These are phyloP conservation scores for Microcebus jonahi DNA, from an alignment of 2,113 vertebrate genomes.

Conservation along the genomic window DNA sequence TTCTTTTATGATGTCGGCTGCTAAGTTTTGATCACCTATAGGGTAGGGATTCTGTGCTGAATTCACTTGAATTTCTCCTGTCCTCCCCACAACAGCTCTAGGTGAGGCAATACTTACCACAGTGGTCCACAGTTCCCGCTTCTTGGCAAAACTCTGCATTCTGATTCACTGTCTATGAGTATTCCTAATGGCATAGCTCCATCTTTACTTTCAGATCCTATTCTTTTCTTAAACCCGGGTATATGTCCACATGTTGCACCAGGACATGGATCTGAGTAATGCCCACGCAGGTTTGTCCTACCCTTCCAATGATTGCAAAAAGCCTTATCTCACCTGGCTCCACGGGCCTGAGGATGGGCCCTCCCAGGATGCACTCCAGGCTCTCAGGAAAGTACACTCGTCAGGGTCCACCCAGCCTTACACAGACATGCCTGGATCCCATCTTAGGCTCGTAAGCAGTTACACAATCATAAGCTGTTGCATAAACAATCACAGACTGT, in stretches of 20 bases:
- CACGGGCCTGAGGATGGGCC: rapidly evolving
- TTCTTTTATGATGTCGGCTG: not conserved
- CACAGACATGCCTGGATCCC: slow-evolving; percentile 13
- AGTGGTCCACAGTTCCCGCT: not conserved
- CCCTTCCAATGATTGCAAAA: not conserved
- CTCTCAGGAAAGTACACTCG: not conserved
- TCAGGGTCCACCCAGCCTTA: not conserved
- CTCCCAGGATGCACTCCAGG: not conserved
- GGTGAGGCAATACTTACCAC: not conserved
- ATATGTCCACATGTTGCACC: no score
- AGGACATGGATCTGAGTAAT: not conserved
- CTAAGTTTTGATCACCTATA: not conserved
- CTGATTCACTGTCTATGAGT: not conserved
- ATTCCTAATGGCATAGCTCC: not conserved
- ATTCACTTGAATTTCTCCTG: not conserved
- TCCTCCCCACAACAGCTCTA: not conserved
- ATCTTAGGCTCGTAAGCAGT: slow-evolving; percentile 24
- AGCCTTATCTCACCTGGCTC: not conserved
- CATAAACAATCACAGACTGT: slow-evolving; percentile 42
- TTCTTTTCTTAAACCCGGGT: not conserved
- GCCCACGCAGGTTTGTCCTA: not conserved
- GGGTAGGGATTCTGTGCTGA: not conserved
- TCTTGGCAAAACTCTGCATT: not conserved
- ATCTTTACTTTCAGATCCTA: not conserved
- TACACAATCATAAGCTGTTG: slow-evolving; percentile 55